These are phyloP conservation scores for Polyommatus icarus DNA, from an alignment of 2,888 invertebrate genomes.

Conservation along the genomic window DNA sequence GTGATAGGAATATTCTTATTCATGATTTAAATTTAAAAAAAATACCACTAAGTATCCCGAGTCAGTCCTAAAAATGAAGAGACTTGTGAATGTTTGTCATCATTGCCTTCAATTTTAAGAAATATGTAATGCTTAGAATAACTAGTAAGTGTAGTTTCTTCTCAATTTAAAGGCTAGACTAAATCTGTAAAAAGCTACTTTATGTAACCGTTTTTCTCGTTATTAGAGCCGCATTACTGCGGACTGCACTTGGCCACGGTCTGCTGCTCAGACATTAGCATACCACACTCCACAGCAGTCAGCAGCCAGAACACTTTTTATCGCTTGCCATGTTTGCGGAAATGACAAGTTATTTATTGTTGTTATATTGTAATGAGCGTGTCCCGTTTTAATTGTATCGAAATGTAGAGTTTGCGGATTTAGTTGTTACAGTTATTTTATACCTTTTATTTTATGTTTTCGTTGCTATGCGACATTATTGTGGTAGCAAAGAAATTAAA, in stretches of 20 bases:
- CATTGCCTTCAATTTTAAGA: too few relatives aligned
- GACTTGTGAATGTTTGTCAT: too few relatives aligned
- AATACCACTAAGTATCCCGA: too few relatives aligned
- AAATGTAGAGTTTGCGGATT: slow-evolving; percentile 11
- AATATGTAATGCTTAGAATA: too few relatives aligned
- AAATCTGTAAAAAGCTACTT: too few relatives aligned
- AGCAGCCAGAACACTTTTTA: background rate
- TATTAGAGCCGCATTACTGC: slow-evolving; percentile 1
- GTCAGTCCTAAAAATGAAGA: too few relatives aligned
- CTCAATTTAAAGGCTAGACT: too few relatives aligned
- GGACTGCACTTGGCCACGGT: background rate
- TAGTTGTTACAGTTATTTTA: background rate
- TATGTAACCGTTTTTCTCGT: background rate
- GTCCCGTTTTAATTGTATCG: background rate
- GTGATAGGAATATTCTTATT: background rate
- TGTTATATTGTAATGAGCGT: slow-evolving; percentile 18
- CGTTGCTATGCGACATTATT: background rate
- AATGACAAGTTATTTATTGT: slow-evolving; percentile 17
- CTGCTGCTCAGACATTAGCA: background rate
- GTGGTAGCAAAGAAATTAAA: background rate
- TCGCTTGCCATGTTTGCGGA: background rate
- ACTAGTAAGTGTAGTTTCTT: too few relatives aligned
- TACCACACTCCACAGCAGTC: background rate
- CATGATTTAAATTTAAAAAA: too few relatives aligned
- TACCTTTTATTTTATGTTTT: background rate